These are phyloP conservation scores for Muntiacus muntjak DNA, from an alignment of 2,113 vertebrate species.

Conservation along the genomic window DNA sequence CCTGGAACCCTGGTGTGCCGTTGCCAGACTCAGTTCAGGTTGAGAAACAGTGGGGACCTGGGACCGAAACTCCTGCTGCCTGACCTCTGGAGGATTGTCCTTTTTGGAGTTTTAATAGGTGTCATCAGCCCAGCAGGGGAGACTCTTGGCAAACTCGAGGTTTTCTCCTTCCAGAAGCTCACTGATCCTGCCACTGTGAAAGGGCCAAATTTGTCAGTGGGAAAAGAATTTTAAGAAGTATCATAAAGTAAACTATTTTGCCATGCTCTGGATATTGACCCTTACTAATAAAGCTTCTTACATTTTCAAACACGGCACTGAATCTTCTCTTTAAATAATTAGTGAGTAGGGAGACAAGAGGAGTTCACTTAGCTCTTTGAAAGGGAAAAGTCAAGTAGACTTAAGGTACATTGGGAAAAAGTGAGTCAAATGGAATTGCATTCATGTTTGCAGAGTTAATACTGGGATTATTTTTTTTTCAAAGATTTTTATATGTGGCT, in stretches of 20 bases:
- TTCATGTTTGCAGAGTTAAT: background rate
- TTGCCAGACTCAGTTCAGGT: background rate
- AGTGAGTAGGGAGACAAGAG: background rate
- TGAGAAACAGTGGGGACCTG: background rate
- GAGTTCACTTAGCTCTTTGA: background rate
- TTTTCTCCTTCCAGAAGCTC: slow-evolving; percentile 37
- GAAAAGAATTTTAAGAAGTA: slow-evolving; percentile 52
- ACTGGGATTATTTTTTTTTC: background rate
- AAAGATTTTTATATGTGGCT: background rate
- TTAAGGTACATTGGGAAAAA: background rate
- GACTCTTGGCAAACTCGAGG: background rate
- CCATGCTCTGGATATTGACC: slow-evolving; percentile 5
- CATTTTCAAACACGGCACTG: background rate
- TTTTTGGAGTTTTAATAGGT: slow-evolving; percentile 23
- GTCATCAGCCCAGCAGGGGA: background rate
- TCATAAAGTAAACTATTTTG: slow-evolving; percentile 37
- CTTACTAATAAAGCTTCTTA: background rate
- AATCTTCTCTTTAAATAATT: background rate
- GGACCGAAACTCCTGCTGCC: background rate
- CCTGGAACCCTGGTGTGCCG: background rate
- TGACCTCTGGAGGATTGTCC: background rate
- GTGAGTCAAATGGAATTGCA: background rate
- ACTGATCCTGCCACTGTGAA: background rate
- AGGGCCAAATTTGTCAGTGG: slow-evolving; percentile 34
- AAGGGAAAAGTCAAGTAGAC: background rate